Conservation (phyloP, 2,113 vertebrate genomes). For the Alligator mississippiensis region DNA sequence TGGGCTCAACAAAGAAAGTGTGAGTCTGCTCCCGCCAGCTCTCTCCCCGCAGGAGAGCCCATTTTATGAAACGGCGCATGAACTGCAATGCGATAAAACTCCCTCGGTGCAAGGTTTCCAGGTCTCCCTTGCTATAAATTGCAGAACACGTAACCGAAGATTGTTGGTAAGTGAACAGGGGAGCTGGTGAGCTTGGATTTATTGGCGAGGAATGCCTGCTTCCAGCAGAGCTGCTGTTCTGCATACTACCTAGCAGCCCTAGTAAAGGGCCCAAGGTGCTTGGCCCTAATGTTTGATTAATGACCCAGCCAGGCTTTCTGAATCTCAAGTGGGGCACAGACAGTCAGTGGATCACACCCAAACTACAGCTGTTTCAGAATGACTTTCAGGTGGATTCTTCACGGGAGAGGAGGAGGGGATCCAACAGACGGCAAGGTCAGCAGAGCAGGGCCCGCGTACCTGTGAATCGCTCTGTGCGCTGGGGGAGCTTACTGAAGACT, state of each 20-base stretch:
- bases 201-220: neutral
- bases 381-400: no score
- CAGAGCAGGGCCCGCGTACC: neutral
- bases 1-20: neutral
- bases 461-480: no score
- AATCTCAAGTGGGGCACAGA: no score
- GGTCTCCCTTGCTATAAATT: neutral
- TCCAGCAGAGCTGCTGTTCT: neutral
- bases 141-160: neutral
- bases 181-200: neutral
- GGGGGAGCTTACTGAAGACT: no score
- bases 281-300: no score
- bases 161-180: neutral
- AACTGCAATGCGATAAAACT: rapidly evolving
- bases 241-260: neutral
- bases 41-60: neutral
- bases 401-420: no score
- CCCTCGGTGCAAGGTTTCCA: neutral
- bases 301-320: no score
- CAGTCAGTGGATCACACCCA: no score
- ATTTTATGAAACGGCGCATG: no score
- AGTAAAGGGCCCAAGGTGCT: no score
- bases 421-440: neutral
- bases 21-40: no score
- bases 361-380: no score